Percentiles rank a stretch among this genome's conserved stretches.
These are phyloP conservation scores for Drosophila tristis DNA, from an alignment of 1,140 invertebrate species.

Conservation along the genomic window DNA sequence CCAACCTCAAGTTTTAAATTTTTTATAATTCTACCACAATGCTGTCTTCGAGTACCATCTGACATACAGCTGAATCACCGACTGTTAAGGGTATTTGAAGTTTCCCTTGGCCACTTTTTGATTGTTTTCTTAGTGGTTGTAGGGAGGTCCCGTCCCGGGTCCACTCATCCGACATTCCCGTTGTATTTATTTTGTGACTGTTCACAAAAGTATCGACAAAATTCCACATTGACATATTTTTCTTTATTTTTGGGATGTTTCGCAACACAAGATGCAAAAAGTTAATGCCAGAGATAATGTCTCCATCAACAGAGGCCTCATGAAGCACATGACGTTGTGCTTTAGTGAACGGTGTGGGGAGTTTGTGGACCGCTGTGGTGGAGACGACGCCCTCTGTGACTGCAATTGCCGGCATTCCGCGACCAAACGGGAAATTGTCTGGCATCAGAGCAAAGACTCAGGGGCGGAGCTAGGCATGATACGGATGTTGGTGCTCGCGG, in stretches of 20 bases:
- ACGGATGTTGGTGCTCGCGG: conserved; percentile 62
- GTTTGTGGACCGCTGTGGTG: conserved; percentile 6
- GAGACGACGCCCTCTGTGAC: conserved; percentile 27
- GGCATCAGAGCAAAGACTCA: conserved; percentile 33
- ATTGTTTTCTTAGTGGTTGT: too few relatives aligned
- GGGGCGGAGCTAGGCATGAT: conserved; percentile 43
- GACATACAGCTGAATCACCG: too few relatives aligned
- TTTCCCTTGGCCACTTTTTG: too few relatives aligned
- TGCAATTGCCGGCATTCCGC: conserved; percentile 47
- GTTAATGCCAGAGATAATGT: conserved; percentile 41
- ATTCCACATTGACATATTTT: conserved; percentile 52
- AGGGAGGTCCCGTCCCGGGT: neutral
- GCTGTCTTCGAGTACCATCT: too few relatives aligned
- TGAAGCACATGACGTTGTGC: conserved; percentile 62
- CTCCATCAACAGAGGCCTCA: conserved; percentile 33
- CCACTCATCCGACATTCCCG: conserved; percentile 38
- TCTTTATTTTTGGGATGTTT: conserved; percentile 19
- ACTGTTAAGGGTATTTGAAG: too few relatives aligned
- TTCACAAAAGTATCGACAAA: conserved; percentile 31
- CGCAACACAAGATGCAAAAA: conserved; percentile 34
- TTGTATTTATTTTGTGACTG: conserved; percentile 33
- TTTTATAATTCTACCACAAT: too few relatives aligned
- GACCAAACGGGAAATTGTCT: conserved; percentile 56
- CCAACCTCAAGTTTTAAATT: too few relatives aligned
- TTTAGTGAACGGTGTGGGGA: conserved; percentile 10